Evolutionary conservation across 1,140 invertebrate species (phyloP), one percentile per base, ranked within the genome.

Genomic region (Oryctes rhinoceros): DNA sequence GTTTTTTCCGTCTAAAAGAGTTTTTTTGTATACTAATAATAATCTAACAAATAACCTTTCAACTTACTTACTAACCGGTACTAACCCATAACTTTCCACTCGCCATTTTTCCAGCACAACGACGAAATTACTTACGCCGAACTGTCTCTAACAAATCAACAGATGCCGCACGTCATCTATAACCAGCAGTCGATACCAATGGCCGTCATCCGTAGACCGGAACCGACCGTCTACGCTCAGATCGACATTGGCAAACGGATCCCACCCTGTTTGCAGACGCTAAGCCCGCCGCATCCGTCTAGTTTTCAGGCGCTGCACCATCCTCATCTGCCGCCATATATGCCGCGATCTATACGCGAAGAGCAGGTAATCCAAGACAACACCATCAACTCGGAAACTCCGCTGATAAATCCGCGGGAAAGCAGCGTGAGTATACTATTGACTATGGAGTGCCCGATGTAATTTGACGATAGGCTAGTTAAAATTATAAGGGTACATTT

Each of bases 91-190:
- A 18, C 53, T n/a, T 59, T 37, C 65, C 65, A 4, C 10, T 71
- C 18, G 65, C 6, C 6, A 0, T 30, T 78, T 59, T 30, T 20
- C 18, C 39, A 44, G 10, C 85, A 88, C 87, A 85, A 80, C 65
- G 88, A 88, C 81, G 89, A 90, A 86, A 87, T 90, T 82, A 90
- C 89, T 37, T 90, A 90, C 81, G 89, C 89, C 77, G 89, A 90
- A 85, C 83, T 90, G 81, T 87, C 89, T 83, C 84, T 89, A 78
- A 85, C 88, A 81, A 87, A 85, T 71, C 86, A 87, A 84, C 86
- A 86, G 84, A 85, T 87, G 83, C 85, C 86, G 53, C 86, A 87
- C 80, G 86, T 88, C 65, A 84, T 87, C 76, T 87, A 86, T 83
- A 86, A 86, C 71, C 86, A 87, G 76, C 86, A 87, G 80, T 83